Base-by-base conservation (phyloP, 2,797 vertebrate genomes). In the Cryptoblepharus egeriae region DNA sequence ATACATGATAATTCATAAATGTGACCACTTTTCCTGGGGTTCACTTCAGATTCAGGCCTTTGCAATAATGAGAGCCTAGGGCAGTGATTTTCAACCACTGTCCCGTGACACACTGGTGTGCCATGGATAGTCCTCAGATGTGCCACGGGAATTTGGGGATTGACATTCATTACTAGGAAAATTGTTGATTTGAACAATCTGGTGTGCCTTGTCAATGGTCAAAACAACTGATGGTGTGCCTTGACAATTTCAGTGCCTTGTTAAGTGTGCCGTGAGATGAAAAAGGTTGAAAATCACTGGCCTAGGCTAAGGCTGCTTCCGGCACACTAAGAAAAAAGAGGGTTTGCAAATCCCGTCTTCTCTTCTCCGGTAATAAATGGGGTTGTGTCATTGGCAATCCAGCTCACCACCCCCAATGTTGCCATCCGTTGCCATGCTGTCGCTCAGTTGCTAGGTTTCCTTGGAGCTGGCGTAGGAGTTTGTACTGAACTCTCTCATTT, bases 381-480 rank as follows among this genome's bases (percentile, higher is more conserved):
- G 76, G 30, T 30, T 74, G 52, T 85, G 55, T 80, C 83, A 32
- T 57, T 63, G 77, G 49, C 85, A 87, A 80, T 64, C 67, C 81
- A 79, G 76, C 80, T 79, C 57, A 72, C 81, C 79, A 78, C 72
- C 79, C 18, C 67, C 83, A 85, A 87, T 75, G 84, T 80, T 82
- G 86, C 85, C 71, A 60, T 75, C 71, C 74, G 86, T 88, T 85
- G 94, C 94, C 94, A 95, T 91, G 94, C 94, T 93, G 88, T 81
- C 65, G 81, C 88, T 81, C 75, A 91, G 95, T 95, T 96, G 95
- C 95, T 96, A 96, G 94, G 95, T 94, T 93, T 94, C 87, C 88
- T 89, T 90, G 60, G 94, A 93, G 93, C 90, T 93, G 93, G 94
- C 93, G 95, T 95, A 93, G 95, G 95, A 72, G 80, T 57, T 80